A percentile compares a stretch with the other conserved stretches of the same genome.
Conservation (phyloP, 1,140 invertebrate genomes). For the Scaptodrosophila lebanonensis region DNA sequence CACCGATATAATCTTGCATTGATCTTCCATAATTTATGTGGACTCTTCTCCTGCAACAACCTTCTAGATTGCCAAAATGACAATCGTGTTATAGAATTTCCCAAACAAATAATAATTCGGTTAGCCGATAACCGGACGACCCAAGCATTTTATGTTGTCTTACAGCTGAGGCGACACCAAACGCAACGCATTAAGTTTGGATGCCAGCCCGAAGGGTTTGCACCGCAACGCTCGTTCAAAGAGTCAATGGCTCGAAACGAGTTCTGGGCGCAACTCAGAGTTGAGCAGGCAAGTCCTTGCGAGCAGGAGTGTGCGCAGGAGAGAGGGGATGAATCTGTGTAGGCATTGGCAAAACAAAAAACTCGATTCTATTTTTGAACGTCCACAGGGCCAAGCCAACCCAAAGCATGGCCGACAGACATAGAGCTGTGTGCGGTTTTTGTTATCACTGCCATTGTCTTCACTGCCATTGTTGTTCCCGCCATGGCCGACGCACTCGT, state of each 20-base stretch:
- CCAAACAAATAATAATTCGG: constrained; percentile 43
- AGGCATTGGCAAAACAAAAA: too few relatives aligned
- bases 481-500: constrained; percentile 34
- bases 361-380: constrained; percentile 54
- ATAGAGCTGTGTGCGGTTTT: constrained; percentile 29
- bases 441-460: constrained; percentile 60
- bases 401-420: constrained; percentile 42
- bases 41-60: neutral
- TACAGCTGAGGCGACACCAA: constrained; percentile 1
- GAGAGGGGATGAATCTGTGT: constrained; percentile 43
- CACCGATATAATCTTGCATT: constrained; percentile 15
- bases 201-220: constrained; percentile 17
- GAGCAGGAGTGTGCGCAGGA: constrained; percentile 23
- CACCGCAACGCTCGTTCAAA: constrained; percentile 46
- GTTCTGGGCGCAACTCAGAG: constrained; percentile 6
- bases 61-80: constrained; percentile 10
- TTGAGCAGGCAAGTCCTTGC: constrained; percentile 3
- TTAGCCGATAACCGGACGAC: constrained; percentile 60
- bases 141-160: constrained; percentile 25
- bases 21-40: constrained; percentile 41
- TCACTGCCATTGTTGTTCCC: constrained; percentile 44
- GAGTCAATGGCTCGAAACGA: constrained; percentile 46
- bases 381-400: constrained; percentile 19
- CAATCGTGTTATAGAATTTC: constrained; percentile 27
- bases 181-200: constrained; percentile 41